Percentiles rank a stretch among this genome's conserved stretches.
Conservation (phyloP, 2,113 vertebrate genomes). For the Enhydra lutris region DNA sequence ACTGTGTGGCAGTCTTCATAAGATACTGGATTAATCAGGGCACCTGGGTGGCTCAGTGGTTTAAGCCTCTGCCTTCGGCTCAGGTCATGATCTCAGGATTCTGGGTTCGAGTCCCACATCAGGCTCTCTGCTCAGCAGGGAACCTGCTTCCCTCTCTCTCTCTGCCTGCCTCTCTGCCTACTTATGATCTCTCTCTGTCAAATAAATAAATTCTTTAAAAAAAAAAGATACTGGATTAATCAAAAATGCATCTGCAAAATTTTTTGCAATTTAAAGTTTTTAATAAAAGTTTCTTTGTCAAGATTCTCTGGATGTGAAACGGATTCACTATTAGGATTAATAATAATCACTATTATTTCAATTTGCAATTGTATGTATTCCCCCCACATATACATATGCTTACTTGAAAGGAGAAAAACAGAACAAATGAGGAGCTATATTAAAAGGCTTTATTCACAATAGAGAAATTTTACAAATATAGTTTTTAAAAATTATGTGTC, state of each 20-base stretch:
- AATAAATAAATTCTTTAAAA: no score
- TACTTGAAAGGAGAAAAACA: constrained; percentile 49
- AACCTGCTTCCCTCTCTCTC: no score
- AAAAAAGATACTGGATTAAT: not conserved
- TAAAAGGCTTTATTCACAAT: constrained; percentile 99
- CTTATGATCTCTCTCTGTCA: no score
- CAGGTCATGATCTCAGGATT: no score
- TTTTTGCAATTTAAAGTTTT: not conserved
- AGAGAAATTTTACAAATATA: constrained; percentile 99
- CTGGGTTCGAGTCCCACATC: no score
- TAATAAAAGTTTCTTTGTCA: not conserved
- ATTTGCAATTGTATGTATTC: not conserved
- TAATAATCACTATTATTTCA: not conserved
- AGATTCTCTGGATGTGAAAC: not conserved
- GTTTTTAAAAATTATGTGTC: constrained; percentile 98
- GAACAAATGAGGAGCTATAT: constrained; percentile 84
- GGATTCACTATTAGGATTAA: not conserved
- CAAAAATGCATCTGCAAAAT: not conserved
- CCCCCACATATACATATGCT: not conserved
- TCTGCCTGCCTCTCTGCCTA: no score
- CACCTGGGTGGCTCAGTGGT: no score
- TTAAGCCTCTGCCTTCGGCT: no score
- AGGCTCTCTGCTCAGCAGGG: no score
- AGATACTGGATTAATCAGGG: not conserved
- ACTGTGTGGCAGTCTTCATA: not conserved